These are phyloP conservation scores for Trimorus sp. DNA, from an alignment of 2,888 invertebrate genomes.

Conservation along the genomic window DNA sequence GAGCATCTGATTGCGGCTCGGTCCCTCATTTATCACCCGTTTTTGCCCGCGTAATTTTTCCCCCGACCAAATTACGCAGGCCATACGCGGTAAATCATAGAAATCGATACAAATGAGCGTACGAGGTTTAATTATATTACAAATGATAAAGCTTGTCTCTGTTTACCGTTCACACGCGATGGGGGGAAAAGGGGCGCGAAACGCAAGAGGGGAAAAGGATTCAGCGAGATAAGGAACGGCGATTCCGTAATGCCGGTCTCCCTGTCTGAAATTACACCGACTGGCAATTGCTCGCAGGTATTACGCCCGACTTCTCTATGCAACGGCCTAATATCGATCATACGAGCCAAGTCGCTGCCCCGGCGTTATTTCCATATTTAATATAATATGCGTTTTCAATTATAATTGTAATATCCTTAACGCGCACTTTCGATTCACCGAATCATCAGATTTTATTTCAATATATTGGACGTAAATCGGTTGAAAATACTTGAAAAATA, in stretches of 20 bases:
- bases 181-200: no score
- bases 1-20: constrained; percentile 7
- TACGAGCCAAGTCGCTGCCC: constrained; percentile 28
- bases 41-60: constrained; percentile 15
- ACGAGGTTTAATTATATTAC: constrained; percentile 40
- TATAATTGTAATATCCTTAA: constrained; percentile 10
- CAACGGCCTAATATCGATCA: constrained; percentile 50
- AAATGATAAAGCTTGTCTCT: constrained; percentile 49
- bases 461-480: no score
- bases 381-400: constrained; percentile 42
- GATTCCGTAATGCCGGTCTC: constrained; percentile 46
- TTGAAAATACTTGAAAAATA: no score
- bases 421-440: not conserved
- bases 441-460: no score
- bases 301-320: constrained; percentile 40
- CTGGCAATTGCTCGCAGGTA: constrained; percentile 52
- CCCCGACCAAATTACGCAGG: constrained; percentile 10
- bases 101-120: constrained; percentile 53
- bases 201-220: not conserved
- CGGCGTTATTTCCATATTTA: constrained; percentile 35
- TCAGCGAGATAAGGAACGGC: constrained; percentile 27
- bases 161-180: constrained; percentile 21
- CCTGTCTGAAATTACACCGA: constrained; percentile 52
- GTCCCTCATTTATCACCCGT: constrained; percentile 10
- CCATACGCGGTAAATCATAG: constrained; percentile 21